Percentiles rank a stretch among this genome's conserved stretches.
These are phyloP conservation scores for Platygyra sinensis DNA, from an alignment of 64 coral and sea anemone genomes.

Conservation along the genomic window DNA sequence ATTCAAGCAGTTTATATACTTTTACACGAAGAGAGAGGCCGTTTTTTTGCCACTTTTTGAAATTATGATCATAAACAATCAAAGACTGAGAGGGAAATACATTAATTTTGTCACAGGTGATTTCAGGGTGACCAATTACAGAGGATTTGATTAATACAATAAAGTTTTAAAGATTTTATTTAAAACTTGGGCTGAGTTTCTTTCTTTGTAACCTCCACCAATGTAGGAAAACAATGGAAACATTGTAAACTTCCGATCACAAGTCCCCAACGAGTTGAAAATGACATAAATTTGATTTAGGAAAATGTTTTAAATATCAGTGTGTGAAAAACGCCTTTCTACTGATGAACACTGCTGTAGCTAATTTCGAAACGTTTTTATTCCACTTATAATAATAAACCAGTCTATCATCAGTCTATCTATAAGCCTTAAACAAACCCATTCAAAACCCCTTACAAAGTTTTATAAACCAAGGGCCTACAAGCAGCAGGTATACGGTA, in stretches of 20 bases:
- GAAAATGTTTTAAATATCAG: too few relatives aligned
- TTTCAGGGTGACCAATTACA: background rate
- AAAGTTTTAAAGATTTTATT: background rate
- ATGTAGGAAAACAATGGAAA: background rate
- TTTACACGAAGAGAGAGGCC: background rate
- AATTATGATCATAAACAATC: background rate
- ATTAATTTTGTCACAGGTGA: background rate
- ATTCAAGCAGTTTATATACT: background rate
- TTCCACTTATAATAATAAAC: too few relatives aligned
- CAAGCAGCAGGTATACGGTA: too few relatives aligned
- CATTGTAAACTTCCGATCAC: background rate
- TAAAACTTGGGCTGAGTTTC: background rate
- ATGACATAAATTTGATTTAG: too few relatives aligned
- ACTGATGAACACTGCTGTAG: too few relatives aligned
- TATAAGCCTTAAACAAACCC: too few relatives aligned
- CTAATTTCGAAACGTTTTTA: too few relatives aligned
- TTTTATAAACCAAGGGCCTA: too few relatives aligned
- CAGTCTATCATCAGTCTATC: too few relatives aligned
- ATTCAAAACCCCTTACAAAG: too few relatives aligned
- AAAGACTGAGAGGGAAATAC: background rate
- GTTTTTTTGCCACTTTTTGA: background rate
- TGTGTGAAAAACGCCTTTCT: too few relatives aligned
- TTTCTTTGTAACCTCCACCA: background rate
- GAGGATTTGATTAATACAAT: background rate
- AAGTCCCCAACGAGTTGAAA: too few relatives aligned